phyloP scores from a whole-genome alignment of 2,888 invertebrate genomes.

The Drosophila mimetica region DNA sequence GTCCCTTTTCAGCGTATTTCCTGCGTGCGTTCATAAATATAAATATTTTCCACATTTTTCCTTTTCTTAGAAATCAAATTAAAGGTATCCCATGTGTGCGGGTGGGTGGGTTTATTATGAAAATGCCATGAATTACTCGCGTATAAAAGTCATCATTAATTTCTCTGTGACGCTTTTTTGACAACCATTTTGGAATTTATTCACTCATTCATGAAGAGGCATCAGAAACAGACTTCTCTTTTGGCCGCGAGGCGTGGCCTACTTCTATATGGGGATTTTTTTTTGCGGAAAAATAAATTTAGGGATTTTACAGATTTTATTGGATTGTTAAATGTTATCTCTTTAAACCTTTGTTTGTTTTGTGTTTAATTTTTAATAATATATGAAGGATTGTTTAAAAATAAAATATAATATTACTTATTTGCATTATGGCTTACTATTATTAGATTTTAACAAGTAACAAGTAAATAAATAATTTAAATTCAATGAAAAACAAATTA shows the following conservation, averaged over 20 bases:
- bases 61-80: conserved; percentile 73
- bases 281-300: background rate
- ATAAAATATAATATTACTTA: no score
- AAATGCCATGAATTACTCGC: conserved; percentile 79
- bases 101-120: conserved; percentile 67
- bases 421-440: no score
- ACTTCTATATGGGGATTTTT: background rate
- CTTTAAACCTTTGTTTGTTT: background rate
- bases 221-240: conserved; percentile 22
- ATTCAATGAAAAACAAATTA: no score
- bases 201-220: conserved; percentile 70
- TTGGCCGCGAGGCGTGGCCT: conserved; percentile 1
- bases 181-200: conserved; percentile 74
- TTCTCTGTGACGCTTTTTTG: conserved; percentile 71
- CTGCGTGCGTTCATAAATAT: conserved; percentile 57
- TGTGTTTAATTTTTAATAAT: no score
- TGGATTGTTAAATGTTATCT: background rate
- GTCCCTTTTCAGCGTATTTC: conserved; percentile 48
- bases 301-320: conserved; percentile 17
- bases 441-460: no score
- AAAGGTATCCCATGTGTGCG: conserved; percentile 53
- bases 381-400: no score
- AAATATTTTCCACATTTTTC: conserved; percentile 48
- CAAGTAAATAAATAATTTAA: no score
- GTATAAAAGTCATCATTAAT: conserved; percentile 80